Conservation (phyloP, 2,888 invertebrate species). For the Blera fallax region DNA sequence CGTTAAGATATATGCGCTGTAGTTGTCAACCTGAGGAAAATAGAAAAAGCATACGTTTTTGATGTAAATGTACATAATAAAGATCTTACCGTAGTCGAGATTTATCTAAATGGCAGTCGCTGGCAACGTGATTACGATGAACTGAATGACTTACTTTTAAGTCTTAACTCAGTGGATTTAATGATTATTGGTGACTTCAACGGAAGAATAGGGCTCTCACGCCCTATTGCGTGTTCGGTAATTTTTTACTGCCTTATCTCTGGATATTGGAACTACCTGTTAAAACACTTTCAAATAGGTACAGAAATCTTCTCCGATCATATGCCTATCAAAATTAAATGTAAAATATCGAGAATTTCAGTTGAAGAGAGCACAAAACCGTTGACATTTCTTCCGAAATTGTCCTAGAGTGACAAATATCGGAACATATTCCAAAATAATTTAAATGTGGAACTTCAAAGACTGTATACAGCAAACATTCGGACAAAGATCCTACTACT, state of each 20-base stretch:
- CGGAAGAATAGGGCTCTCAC: neutral
- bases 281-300: neutral
- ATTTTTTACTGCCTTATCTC: neutral
- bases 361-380: neutral
- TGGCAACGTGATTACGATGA: too few relatives aligned
- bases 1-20: too few relatives aligned
- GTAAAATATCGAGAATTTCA: neutral
- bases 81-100: too few relatives aligned
- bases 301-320: neutral
- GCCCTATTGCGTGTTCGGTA: neutral
- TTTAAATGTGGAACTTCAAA: neutral
- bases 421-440: neutral
- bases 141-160: too few relatives aligned
- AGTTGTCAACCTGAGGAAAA: too few relatives aligned
- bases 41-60: too few relatives aligned
- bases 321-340: neutral
- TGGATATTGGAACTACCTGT: neutral
- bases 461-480: neutral
- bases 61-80: too few relatives aligned
- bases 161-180: neutral
- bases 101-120: too few relatives aligned
- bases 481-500: neutral
- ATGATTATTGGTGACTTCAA: neutral
- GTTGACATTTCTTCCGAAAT: neutral
- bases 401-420: neutral